Evolutionary conservation across 2,797 vertebrate species (phyloP), one percentile per base, ranked within the genome.

Genomic region (Sebastes cheni): DNA sequence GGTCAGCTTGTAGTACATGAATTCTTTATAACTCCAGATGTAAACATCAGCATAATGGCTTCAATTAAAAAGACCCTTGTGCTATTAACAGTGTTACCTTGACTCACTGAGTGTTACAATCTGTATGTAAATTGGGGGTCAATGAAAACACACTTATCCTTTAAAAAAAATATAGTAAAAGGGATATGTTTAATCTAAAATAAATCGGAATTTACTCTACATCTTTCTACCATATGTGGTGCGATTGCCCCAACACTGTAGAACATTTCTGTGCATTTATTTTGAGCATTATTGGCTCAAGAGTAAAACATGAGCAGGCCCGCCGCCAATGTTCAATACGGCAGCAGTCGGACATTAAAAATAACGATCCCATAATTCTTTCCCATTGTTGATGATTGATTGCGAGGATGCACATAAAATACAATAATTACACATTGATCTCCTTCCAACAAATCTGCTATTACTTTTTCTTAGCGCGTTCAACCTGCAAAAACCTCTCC

Each of bases 351-450:
- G 68, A 75, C 69, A 72, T 80, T 68, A 79, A 88, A 81, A 73
- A n/a, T 79, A 87, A 87, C 11, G 42, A 86, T 64, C 66, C 69
- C 52, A 65, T 89, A 16, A 84, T 87, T 64, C 84, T 80, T 72
- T 70, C 42, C 18, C 32, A 13, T 78, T 85, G 68, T 81, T 62
- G 42, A 18, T 73, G 81, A 92, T 81, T 83, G 87, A 90, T 71
- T 42, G 23, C 32, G 22, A 71, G 61, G 4, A n/a, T 3, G 62
- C 42, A 56, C 77, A 58, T 86, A 77, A 87, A 88, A 67, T 69
- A 68, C 66, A 67, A 39, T 86, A 86, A 85, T 86, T 84, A 83
- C 76, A 83, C 82, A 83, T 76, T 39, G 80, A 91, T 89, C 78
- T 59, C 8, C 16, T 2, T 8, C 42, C 29, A 25, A 14, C 18